phyloP scores from a whole-genome alignment of 2,797 vertebrate species.

The Sebastolobus alascanus region DNA sequence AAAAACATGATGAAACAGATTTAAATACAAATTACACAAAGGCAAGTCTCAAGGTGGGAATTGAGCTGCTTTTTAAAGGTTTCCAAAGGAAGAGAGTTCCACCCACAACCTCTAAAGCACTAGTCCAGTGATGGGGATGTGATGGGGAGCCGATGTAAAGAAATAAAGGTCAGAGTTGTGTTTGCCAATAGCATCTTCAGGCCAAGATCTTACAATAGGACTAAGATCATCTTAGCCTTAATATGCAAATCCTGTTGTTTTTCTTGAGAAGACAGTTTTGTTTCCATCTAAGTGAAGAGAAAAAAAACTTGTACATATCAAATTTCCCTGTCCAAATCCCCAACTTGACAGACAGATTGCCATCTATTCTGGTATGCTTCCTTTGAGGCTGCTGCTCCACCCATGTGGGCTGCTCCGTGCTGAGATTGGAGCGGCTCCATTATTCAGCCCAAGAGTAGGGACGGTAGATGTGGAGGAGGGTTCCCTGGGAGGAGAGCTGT shows the following conservation, averaged over 20 bases:
- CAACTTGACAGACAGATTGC: conserved; percentile 31
- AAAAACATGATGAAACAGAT: neutral
- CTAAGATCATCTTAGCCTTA: neutral
- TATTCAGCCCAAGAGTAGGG: conserved; percentile 46
- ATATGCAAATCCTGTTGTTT: neutral
- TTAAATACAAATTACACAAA: neutral
- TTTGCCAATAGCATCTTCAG: neutral
- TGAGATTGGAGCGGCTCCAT: conserved; percentile 52
- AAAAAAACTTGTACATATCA: neutral
- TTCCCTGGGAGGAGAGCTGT: conserved; percentile 61
- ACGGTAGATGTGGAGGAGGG: conserved; percentile 48
- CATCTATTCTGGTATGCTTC: conserved; percentile 20
- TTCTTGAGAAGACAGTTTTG: neutral
- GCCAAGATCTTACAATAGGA: neutral
- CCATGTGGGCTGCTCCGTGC: conserved; percentile 58
- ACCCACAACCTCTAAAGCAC: neutral
- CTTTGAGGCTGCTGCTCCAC: conserved; percentile 51
- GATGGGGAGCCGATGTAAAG: neutral
- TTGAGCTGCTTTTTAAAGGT: accelerated
- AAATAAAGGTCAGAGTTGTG: neutral
- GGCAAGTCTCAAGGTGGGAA: neutral
- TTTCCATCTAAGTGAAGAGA: neutral
- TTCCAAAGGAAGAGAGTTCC: neutral
- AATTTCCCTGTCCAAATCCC: neutral
- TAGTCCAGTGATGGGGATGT: no score